Base-by-base conservation (phyloP, 2,888 invertebrate genomes). In the Flexamia atlantica region DNA sequence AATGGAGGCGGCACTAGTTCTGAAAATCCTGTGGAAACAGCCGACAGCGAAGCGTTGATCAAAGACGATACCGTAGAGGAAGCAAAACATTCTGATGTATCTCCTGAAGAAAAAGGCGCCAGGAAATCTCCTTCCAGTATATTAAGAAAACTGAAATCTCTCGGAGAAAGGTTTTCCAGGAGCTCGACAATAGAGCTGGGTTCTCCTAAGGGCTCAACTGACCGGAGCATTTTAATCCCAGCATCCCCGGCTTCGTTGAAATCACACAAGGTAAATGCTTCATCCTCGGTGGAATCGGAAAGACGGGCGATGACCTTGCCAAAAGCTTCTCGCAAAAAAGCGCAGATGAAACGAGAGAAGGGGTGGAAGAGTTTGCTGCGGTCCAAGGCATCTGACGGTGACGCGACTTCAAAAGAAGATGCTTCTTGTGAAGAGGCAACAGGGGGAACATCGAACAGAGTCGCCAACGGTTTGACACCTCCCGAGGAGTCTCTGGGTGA, bases 211-310 rank as follows among this genome's bases (percentile, higher is more conserved):
- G 79, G 84, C 10, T 84, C 84, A 12, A 64, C 25, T 79, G 84
- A 84, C 25, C 81, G 76, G 2, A 76, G 60, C 10, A 72, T 82
- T 57, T 32, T 53, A n/a, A 79, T 82, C 53, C 84, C 84, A 36
- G 84, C 84, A 20, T 84, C 84, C 17, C 84, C 84, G 17, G 84
- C 84, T 79, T 84, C 84, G 14, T 50, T 84, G 32, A 84, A 84
- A 32, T 76, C 81, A 3, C 84, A 84, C 14, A 84, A 84, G 30
- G 82, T 84, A 17, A 82, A 82, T 14, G 50, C 53, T 23, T 82
- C 74, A 28, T 64, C 82, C n/a, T 46, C 60, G n/a, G 53, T 68
- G 23, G 82, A 84, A 23, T 60, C 60, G 60, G 84, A 84, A 10
- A 74, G 84, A 42, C 36, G 84, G 23, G 84, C 84, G 3, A 84